Evolutionary conservation across 2,113 vertebrate genomes (phyloP), one percentile per base, ranked within the genome.

Genomic region (Capreolus pygargus): DNA sequence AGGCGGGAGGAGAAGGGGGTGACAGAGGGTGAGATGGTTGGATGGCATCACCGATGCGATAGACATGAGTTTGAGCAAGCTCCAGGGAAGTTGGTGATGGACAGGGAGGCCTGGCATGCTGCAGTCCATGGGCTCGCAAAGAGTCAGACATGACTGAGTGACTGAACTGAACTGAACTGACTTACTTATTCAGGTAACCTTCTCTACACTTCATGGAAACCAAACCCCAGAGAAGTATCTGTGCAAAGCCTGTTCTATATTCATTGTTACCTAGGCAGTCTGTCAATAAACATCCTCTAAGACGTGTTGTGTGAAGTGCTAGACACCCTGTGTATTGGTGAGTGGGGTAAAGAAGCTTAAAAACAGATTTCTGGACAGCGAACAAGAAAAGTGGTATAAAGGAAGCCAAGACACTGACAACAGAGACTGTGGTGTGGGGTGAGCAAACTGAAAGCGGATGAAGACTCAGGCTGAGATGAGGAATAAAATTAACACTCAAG

Each of bases 401-500:
- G 64, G 39, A 84, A 78, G 8, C 39, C 54, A 55, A 92, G 92
- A 78, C 4, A 30, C 2, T 78, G 43, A 7, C 13, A 36, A 45
- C 6, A 52, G 47, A 54, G 8, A 55, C 2, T 33, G 0, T 61
- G 30, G 12, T 54, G 8, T 13, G 30, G 60, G 54, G 15, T 10
- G 52, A 70, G n/a, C 1, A 79, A 81, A 33, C 17, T 55, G 30
- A 28, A 27, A 52, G 47, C 19, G 50, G 43, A 36, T 8, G 25
- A 92, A 89, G 17, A 96, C 50, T 27, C 45, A 64, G 45, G 60
- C 36, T n/a, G 58, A 94, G 76, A 86, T 39, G 9, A 61, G 45
- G 86, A 94, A 95, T 83, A 60, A 95, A 81, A 83, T 93, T 76
- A 86, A 89, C 36, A 55, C 39, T 85, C 1, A 36, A 25, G 33